Conservation (phyloP, 2,888 invertebrate species). For the Melinopterus prodromus region DNA sequence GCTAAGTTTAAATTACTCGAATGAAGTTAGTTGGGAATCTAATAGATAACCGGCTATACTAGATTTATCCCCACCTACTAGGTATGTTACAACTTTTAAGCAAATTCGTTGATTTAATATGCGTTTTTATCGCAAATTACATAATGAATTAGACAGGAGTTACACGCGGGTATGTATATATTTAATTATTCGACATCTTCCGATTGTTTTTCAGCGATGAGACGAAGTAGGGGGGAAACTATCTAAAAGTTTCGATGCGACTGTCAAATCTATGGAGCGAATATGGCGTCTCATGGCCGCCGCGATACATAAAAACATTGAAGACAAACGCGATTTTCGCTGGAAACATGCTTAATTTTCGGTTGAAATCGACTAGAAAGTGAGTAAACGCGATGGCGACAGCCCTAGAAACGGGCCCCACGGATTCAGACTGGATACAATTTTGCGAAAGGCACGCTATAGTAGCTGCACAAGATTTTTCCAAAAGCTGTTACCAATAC, state of each 20-base stretch:
- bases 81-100: neutral
- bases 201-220: no score
- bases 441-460: conserved; percentile 89
- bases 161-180: neutral
- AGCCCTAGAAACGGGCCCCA: conserved; percentile 52
- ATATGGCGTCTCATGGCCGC: neutral
- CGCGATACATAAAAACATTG: neutral
- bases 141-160: neutral
- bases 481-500: conserved; percentile 83
- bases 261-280: neutral
- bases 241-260: neutral
- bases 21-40: neutral
- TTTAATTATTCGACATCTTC: no score
- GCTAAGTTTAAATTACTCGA: neutral
- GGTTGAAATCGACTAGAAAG: conserved; percentile 5
- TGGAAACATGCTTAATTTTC: conserved; percentile 11
- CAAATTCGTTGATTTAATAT: no score
- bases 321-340: neutral
- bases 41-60: neutral
- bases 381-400: conserved; percentile 48
- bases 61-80: neutral
- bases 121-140: no score
- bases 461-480: conserved; percentile 86
- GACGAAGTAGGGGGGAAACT: neutral
- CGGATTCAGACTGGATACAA: conserved; percentile 79